These are phyloP conservation scores for Sebastes hopkinsi DNA, from an alignment of 2,797 vertebrate species.

Conservation along the genomic window DNA sequence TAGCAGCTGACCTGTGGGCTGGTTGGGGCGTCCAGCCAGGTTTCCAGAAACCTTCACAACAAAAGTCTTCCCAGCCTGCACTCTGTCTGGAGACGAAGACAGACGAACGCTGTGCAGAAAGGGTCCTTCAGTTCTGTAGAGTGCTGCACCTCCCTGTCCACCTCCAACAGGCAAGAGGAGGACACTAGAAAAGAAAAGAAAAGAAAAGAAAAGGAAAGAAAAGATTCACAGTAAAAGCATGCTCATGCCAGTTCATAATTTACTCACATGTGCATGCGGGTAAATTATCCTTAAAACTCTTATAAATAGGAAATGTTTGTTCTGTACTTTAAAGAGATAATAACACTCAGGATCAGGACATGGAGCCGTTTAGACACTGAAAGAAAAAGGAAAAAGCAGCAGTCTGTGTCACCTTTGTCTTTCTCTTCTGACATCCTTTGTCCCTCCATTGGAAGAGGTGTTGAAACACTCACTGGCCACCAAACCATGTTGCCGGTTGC, in stretches of 20 bases:
- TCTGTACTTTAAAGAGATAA: too few species aligned
- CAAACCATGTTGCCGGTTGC: slow-evolving; percentile 41
- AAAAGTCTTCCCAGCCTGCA: slow-evolving; percentile 54
- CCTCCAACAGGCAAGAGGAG: slow-evolving; percentile 49
- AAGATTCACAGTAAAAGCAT: background rate
- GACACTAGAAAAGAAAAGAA: slow-evolving; percentile 12
- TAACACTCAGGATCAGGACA: background rate
- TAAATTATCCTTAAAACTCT: background rate
- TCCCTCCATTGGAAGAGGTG: slow-evolving; percentile 15
- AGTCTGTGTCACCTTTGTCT: slow-evolving; percentile 59
- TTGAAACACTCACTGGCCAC: slow-evolving; percentile 39
- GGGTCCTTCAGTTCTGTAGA: slow-evolving; percentile 63
- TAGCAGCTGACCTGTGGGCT: slow-evolving; percentile 66
- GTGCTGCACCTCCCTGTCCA: slow-evolving; percentile 23
- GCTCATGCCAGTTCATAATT: background rate
- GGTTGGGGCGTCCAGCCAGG: slow-evolving; percentile 46
- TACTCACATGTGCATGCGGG: background rate
- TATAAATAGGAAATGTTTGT: too few species aligned
- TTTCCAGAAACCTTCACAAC: slow-evolving; percentile 63
- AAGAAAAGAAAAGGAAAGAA: background rate
- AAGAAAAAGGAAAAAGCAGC: background rate
- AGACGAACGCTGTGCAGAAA: slow-evolving; percentile 62
- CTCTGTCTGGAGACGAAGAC: slow-evolving; percentile 40
- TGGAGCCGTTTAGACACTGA: background rate
- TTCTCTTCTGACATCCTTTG: slow-evolving; percentile 11